Base-by-base conservation (phyloP, 1,140 invertebrate species). In the Achatina immaculata region DNA sequence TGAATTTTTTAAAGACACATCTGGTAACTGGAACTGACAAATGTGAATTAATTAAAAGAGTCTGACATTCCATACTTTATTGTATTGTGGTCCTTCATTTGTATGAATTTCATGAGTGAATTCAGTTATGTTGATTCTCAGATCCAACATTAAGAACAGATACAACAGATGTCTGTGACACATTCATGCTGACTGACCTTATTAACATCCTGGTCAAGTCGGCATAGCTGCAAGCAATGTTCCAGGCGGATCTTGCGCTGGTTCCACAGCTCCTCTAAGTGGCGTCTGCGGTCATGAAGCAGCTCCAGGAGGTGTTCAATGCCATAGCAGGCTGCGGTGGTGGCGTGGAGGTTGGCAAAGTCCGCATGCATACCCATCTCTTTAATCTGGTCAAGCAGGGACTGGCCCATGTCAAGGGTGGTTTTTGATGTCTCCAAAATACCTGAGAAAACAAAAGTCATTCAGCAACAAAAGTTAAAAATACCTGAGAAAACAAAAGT, bases 341-440 rank as follows among this genome's bases (percentile, higher is more conserved):
- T 92, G 43, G 91, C 91, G 81, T 92, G 91, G 71, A 88, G 85
- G 85, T 90, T 91, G 74, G 88, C 88, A 83, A 87, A 83, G 82
- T 91, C 90, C 82, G 88, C 89, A 87, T 90, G 90, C 86, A 90
- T 88, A 86, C 91, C 90, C 87, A 91, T 90, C 85, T 91, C 87
- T 84, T 87, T 89, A 80, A 92, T 90, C 55, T 93, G 93, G 71
- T 95, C 94, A 62, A 97, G 88, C 62, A 97, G 91, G 42, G 92
- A 92, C 86, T 96, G 95, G n/a, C 95, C 95, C 84, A 95, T 94
- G 86, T 95, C 94, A 1, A 97, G 90, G 1, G 95, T 94, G 4
- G 92, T 92, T 94, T 96, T 95, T 1, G 96, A 93, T 3, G 94
- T 91, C 82, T 96, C 95, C 16, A 97, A 91, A 90, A 96, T 94